phyloP scores from a whole-genome alignment of 2,888 invertebrate genomes.

The Epiblema foenella region DNA sequence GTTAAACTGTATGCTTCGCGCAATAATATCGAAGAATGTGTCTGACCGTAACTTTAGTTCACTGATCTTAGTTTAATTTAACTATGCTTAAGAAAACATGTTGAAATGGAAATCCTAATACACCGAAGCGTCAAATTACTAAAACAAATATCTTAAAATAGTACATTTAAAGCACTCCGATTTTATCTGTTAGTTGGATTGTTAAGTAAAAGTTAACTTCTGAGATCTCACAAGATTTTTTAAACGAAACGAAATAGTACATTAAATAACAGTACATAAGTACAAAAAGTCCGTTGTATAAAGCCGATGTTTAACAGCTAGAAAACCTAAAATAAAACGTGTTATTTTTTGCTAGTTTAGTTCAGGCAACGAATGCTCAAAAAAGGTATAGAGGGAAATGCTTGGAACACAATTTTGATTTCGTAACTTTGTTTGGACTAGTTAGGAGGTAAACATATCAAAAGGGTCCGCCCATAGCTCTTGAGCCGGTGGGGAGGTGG shows the following conservation, averaged over 20 bases:
- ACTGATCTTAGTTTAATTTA: constrained; percentile 29
- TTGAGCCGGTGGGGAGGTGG: too few species aligned
- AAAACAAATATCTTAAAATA: constrained; percentile 31
- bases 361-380: too few species aligned
- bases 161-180: neutral
- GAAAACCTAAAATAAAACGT: too few species aligned
- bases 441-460: too few species aligned
- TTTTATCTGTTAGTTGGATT: neutral
- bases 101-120: constrained; percentile 33
- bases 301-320: too few species aligned
- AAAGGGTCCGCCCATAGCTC: too few species aligned
- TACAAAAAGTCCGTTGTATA: too few species aligned
- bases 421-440: too few species aligned
- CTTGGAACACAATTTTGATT: too few species aligned
- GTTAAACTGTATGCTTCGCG: neutral
- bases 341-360: too few species aligned
- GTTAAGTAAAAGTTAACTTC: neutral
- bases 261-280: too few species aligned
- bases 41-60: constrained; percentile 22
- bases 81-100: constrained; percentile 7
- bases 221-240: neutral
- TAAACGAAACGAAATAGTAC: neutral
- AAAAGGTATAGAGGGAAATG: too few species aligned
- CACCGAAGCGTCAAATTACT: constrained; percentile 28
- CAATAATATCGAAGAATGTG: constrained; percentile 5